These are phyloP conservation scores for Neotoma lepida DNA, from an alignment of 2,113 vertebrate genomes.

Conservation along the genomic window DNA sequence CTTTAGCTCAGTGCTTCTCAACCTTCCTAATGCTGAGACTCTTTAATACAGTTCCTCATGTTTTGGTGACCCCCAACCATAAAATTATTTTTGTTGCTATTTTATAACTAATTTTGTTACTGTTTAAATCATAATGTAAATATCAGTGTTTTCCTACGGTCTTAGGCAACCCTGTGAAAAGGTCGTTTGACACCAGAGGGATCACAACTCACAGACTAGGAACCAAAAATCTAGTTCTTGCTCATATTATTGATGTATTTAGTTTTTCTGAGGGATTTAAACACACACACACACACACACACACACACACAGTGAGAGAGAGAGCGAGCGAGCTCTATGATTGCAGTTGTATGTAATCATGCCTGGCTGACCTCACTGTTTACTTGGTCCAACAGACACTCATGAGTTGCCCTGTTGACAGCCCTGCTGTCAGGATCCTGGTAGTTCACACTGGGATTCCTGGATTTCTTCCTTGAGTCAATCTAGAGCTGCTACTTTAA, in stretches of 20 bases:
- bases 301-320: not conserved
- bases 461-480: no score
- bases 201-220: not conserved
- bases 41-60: not conserved
- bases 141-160: not conserved
- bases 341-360: not conserved
- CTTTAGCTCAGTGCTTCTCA: not conserved
- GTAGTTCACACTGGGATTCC: not conserved
- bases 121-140: not conserved
- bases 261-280: not conserved
- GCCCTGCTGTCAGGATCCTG: not conserved
- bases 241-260: not conserved
- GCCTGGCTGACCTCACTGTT: not conserved
- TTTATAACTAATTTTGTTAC: not conserved
- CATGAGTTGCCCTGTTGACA: not conserved
- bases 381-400: not conserved
- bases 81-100: not conserved
- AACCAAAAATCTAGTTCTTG: not conserved
- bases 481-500: not conserved
- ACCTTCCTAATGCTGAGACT: not conserved
- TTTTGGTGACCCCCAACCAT: no score
- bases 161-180: not conserved
- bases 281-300: not conserved
- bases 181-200: not conserved
- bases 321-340: not conserved